These are phyloP conservation scores for Caenorhabditis inopinata DNA, from an alignment of 1,140 invertebrate species.

Conservation along the genomic window DNA sequence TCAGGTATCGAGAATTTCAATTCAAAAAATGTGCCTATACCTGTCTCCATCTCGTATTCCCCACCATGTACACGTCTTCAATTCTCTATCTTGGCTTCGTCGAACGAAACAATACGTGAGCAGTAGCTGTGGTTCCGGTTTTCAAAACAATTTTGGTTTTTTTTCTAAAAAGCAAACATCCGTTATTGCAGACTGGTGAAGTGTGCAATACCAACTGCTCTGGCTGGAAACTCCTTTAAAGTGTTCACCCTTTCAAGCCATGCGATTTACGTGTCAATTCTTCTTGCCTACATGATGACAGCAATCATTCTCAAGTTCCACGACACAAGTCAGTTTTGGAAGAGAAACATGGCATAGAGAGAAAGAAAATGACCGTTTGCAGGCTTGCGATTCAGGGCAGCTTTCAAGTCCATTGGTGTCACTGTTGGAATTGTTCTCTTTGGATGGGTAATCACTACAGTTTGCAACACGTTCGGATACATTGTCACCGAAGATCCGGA, in stretches of 20 bases:
- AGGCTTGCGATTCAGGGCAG: constrained; percentile 37
- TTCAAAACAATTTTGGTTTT: not conserved
- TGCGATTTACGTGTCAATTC: constrained; percentile 30
- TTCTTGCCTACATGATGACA: not conserved
- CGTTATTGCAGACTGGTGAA: constrained; percentile 26
- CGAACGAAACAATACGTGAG: not conserved
- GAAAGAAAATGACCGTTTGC: too few species aligned
- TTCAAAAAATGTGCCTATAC: not conserved
- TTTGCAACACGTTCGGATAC: constrained; percentile 10
- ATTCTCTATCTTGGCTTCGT: constrained; percentile 2
- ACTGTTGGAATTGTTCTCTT: constrained; percentile 35
- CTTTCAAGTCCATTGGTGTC: constrained; percentile 35
- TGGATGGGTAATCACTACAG: constrained; percentile 30
- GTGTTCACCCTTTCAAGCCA: constrained; percentile 34
- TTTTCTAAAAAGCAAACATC: not conserved
- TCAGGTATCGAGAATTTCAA: not conserved
- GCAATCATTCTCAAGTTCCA: constrained; percentile 25
- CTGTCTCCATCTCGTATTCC: not conserved
- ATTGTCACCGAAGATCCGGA: not conserved
- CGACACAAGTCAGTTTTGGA: not conserved
- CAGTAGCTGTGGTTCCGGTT: not conserved
- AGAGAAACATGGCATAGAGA: too few species aligned
- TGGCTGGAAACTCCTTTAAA: constrained; percentile 12
- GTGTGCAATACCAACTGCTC: constrained; percentile 25
- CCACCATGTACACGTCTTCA: not conserved